Evolutionary conservation across 2,888 invertebrate species (phyloP).

Genomic region (Philaethria dido): DNA sequence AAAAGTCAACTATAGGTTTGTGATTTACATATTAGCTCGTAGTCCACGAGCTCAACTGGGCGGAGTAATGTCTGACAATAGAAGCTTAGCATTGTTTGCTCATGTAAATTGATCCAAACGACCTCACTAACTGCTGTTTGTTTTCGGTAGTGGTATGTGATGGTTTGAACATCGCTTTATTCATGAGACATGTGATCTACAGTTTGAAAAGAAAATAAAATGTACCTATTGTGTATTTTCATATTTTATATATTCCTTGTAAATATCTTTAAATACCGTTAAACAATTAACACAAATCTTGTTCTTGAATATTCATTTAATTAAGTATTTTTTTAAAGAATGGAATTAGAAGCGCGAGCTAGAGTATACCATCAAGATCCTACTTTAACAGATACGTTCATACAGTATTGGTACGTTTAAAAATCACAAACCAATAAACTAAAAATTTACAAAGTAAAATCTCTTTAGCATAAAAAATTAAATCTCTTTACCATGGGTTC

Average conservation of each 20-base stretch:
- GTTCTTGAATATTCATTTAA: too few species aligned
- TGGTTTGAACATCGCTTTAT: slow-evolving; percentile 44
- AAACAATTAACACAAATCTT: too few species aligned
- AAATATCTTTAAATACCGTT: too few species aligned
- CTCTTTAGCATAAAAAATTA: too few species aligned
- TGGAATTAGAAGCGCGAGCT: too few species aligned
- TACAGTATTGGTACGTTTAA: too few species aligned
- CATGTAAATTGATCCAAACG: slow-evolving; percentile 59
- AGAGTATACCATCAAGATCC: too few species aligned
- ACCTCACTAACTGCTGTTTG: slow-evolving; percentile 61
- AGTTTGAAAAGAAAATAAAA: not conserved
- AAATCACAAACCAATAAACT: too few species aligned
- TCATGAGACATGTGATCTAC: slow-evolving; percentile 11
- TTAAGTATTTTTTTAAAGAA: too few species aligned
- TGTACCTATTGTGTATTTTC: not conserved
- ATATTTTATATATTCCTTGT: not conserved
- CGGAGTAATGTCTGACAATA: slow-evolving; percentile 43
- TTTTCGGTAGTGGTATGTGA: slow-evolving; percentile 64
- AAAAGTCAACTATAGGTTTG: slow-evolving; percentile 13
- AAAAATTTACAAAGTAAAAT: too few species aligned
- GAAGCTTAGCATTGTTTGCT: slow-evolving; percentile 60
- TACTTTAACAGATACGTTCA: too few species aligned
- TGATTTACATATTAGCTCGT: slow-evolving; percentile 41
- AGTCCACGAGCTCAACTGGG: slow-evolving; percentile 42
- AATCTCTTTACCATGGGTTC: too few species aligned